A percentile compares a stretch with the other conserved stretches of the same genome.
These are phyloP conservation scores for Ceuthmochares aereus DNA, from an alignment of 2,113 vertebrate genomes.

Conservation along the genomic window DNA sequence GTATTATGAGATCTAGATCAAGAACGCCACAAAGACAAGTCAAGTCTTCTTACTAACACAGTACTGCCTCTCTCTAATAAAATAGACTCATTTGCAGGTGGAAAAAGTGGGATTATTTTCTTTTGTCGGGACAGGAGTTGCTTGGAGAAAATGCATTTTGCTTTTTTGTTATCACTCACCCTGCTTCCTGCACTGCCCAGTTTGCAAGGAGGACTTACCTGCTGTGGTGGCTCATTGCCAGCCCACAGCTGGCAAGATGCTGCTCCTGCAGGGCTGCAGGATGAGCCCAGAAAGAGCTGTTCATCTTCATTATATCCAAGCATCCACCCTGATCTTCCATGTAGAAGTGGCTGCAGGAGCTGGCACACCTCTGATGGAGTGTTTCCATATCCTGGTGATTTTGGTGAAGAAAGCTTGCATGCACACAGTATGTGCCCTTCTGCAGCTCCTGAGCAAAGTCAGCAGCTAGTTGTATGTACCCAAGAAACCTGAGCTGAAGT, in stretches of 20 bases:
- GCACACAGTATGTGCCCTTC: rapidly evolving
- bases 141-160: not conserved
- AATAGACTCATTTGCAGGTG: not conserved
- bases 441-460: conserved; percentile 11
- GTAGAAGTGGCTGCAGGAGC: not conserved
- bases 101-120: not conserved
- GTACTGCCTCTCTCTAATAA: not conserved
- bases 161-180: rapidly evolving
- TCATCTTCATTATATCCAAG: not conserved
- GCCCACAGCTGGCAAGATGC: not conserved
- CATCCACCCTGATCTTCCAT: not conserved
- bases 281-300: not conserved
- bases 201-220: not conserved
- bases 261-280: not conserved
- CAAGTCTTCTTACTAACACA: not conserved
- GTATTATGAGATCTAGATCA: not conserved
- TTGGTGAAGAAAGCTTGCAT: rapidly evolving
- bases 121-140: not conserved
- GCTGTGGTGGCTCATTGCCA: not conserved
- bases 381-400: not conserved
- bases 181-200: not conserved
- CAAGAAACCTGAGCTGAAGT: not conserved
- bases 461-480: not conserved
- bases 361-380: rapidly evolving
- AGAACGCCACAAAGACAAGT: not conserved